Base-by-base conservation (phyloP, 1,140 invertebrate species). In the Drosophila ercepeae region DNA sequence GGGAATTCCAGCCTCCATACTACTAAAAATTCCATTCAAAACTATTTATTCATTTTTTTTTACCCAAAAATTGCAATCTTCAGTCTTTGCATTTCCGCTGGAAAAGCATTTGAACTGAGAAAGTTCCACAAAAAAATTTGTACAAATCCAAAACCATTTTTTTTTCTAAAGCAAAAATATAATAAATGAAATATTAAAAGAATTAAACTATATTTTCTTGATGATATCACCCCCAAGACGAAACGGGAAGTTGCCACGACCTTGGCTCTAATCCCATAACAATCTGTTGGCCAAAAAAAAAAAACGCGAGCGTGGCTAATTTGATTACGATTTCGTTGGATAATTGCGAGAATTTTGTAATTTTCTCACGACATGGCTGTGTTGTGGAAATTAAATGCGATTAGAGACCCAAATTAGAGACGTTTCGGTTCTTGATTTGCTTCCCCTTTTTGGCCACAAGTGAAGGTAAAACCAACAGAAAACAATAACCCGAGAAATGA, bases 1-100 rank as follows among this genome's bases (percentile, higher is more conserved):
- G 75, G 5, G 75, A 86, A 5, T 83, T 86, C 8, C 64, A 75
- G 42, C 71, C 75, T 2, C 79, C 79, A 2, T 83, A 86, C 29
- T 83, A 75, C 39, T 75, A 16, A 42, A 25, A 4, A 18, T 42
- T 42, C 4, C 39, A 19, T 16, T 9, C 13, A 39, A 14, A 13
- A 14, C n/a, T 42, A 42, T 42, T 42, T 42, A 42, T 42, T 18
- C 8, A 7, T 32, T 16, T 11, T 42, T 18, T 39, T 39, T 39
- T 39, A 9, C 14, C 29, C 27, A 19, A 11, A 21, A 21, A 8
- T 2, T 11, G n/a, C 8, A 6, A 14, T n/a, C 4, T 60, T 61
- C 55, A 63, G 21, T 21, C 13, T 14, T 36, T 4, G 60, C 59
- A 18, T 60, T 63, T 63, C 11, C 6, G n/a, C 39, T 1, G 11